Conservation (phyloP, 2,797 vertebrate species). For the Phoebastria nigripes region DNA sequence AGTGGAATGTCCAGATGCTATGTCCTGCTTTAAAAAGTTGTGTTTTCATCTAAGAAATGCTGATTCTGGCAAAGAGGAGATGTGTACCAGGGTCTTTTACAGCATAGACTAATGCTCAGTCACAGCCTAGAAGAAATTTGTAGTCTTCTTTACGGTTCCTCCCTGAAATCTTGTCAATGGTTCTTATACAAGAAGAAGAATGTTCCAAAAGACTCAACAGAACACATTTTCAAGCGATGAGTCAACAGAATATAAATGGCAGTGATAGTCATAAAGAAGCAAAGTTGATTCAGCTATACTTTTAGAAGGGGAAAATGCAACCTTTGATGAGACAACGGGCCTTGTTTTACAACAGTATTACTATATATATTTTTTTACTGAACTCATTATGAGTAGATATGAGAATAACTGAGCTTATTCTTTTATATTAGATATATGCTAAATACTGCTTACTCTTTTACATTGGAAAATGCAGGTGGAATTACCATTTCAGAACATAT, state of each 20-base stretch:
- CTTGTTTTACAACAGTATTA: background rate
- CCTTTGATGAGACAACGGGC: background rate
- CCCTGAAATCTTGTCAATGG: background rate
- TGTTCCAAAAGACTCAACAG: background rate
- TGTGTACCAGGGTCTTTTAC: background rate
- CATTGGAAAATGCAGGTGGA: background rate
- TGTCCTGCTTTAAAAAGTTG: background rate
- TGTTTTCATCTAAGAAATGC: background rate
- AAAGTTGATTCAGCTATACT: background rate
- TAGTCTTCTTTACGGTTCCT: background rate
- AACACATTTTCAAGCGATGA: background rate
- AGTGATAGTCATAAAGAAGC: background rate
- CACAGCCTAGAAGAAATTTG: background rate
- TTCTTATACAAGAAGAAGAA: background rate
- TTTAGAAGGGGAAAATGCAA: background rate
- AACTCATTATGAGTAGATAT: background rate
- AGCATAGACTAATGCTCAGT: background rate
- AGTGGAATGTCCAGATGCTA: background rate
- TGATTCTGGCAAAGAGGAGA: background rate
- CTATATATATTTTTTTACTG: background rate
- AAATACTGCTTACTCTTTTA: background rate
- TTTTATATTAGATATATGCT: background rate
- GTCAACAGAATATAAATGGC: background rate
- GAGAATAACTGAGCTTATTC: background rate
- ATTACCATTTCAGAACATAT: background rate